Evolutionary conservation across 2,113 vertebrate genomes (phyloP).

Genomic region (Silurus glanis): DNA sequence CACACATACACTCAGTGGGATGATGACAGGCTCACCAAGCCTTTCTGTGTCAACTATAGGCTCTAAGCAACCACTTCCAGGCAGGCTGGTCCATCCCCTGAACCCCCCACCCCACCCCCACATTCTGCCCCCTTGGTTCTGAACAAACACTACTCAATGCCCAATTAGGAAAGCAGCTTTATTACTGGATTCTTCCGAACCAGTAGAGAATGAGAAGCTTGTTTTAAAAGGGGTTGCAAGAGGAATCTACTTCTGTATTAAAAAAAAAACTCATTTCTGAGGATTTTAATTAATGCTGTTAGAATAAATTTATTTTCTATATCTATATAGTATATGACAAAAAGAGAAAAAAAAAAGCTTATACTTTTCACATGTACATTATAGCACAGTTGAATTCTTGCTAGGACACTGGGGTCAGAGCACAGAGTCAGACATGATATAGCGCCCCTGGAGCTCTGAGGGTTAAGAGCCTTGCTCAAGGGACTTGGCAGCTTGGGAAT

Average conservation of each 20-base stretch:
- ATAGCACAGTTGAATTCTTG: too few species aligned
- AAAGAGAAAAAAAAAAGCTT: too few species aligned
- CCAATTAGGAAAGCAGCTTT: conserved; percentile 28
- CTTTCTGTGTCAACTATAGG: conserved; percentile 44
- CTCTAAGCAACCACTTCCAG: conserved; percentile 48
- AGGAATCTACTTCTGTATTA: background rate
- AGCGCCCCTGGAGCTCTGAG: too few species aligned
- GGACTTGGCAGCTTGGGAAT: too few species aligned
- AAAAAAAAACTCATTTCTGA: background rate
- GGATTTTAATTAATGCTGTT: background rate
- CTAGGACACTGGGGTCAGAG: too few species aligned
- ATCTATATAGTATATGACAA: too few species aligned
- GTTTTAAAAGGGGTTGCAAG: conserved; percentile 15
- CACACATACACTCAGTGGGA: conserved; percentile 16
- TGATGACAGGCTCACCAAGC: conserved; percentile 18
- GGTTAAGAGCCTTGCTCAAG: too few species aligned
- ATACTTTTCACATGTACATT: too few species aligned
- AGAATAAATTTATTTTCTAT: background rate
- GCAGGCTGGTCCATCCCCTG: conserved; percentile 1
- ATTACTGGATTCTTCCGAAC: conserved; percentile 34
- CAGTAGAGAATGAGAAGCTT: background rate
- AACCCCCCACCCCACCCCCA: background rate
- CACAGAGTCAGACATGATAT: too few species aligned
- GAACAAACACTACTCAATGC: conserved; percentile 50
- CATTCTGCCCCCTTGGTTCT: conserved; percentile 24